A percentile compares a stretch with the other conserved stretches of the same genome.
These are phyloP conservation scores for Halcyon leucocephala DNA, from an alignment of 2,797 vertebrate species.

Conservation along the genomic window DNA sequence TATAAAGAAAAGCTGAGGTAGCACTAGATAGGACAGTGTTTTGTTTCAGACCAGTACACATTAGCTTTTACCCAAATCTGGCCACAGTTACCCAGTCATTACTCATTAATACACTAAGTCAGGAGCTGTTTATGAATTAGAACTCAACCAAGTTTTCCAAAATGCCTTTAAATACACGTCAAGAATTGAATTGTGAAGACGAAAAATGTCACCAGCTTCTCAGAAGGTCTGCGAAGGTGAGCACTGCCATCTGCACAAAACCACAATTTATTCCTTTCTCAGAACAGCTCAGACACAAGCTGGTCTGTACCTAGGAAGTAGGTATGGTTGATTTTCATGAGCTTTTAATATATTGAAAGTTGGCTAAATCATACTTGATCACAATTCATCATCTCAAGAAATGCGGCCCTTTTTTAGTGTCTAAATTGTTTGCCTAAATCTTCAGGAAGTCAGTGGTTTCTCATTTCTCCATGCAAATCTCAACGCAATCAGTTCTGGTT, in stretches of 20 bases:
- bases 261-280: background rate
- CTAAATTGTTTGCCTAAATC: background rate
- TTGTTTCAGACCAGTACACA: background rate
- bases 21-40: background rate
- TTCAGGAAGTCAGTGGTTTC: background rate
- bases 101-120: background rate
- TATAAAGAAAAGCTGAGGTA: background rate
- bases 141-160: background rate
- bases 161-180: background rate
- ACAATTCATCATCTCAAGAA: background rate
- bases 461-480: background rate
- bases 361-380: background rate
- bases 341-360: background rate
- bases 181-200: background rate
- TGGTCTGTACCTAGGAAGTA: background rate
- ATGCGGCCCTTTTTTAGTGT: background rate
- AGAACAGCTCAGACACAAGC: background rate
- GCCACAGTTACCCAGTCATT: background rate
- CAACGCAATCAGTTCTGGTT: background rate
- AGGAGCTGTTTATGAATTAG: background rate
- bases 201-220: background rate
- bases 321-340: background rate
- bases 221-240: background rate
- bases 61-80: background rate
- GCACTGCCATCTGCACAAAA: background rate